These are phyloP conservation scores for Lophius americanus DNA, from an alignment of 2,797 vertebrate genomes.

Conservation along the genomic window DNA sequence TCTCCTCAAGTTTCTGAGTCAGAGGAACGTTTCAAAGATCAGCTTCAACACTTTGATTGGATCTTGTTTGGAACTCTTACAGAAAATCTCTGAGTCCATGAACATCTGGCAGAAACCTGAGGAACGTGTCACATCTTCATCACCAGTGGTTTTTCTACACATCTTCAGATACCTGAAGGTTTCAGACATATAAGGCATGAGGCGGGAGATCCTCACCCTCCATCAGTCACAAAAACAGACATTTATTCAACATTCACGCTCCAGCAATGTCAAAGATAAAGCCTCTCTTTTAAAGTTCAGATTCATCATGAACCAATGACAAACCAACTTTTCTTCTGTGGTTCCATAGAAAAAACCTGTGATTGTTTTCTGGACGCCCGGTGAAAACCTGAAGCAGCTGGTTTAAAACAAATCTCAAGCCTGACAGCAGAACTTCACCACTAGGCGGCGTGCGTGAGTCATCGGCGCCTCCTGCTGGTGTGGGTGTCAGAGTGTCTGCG, in stretches of 20 bases:
- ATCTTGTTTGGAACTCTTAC: not conserved
- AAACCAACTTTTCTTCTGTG: not conserved
- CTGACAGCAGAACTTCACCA: too few species aligned
- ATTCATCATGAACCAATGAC: too few species aligned
- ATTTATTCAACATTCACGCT: not conserved
- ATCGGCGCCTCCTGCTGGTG: too few species aligned
- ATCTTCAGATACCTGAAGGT: slow-evolving; percentile 16
- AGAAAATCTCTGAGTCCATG: slow-evolving; percentile 14
- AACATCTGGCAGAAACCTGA: slow-evolving; percentile 52
- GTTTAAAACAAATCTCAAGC: too few species aligned
- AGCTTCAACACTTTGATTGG: too few species aligned
- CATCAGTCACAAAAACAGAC: not conserved
- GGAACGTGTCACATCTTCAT: not conserved
- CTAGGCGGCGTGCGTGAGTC: too few species aligned
- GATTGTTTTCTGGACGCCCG: not conserved
- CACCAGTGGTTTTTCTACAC: not conserved
- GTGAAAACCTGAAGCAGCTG: slow-evolving; percentile 1
- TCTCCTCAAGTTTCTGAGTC: too few species aligned
- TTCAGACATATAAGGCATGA: slow-evolving; percentile 50
- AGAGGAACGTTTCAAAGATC: too few species aligned
- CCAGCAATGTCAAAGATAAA: not conserved
- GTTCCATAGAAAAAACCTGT: not conserved
- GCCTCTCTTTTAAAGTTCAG: not conserved
- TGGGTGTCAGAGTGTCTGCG: too few species aligned
- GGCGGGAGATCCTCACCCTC: slow-evolving; percentile 12